Evolutionary conservation across 2,888 invertebrate genomes (phyloP).

Genomic region (Cylindroiulus punctatus): DNA sequence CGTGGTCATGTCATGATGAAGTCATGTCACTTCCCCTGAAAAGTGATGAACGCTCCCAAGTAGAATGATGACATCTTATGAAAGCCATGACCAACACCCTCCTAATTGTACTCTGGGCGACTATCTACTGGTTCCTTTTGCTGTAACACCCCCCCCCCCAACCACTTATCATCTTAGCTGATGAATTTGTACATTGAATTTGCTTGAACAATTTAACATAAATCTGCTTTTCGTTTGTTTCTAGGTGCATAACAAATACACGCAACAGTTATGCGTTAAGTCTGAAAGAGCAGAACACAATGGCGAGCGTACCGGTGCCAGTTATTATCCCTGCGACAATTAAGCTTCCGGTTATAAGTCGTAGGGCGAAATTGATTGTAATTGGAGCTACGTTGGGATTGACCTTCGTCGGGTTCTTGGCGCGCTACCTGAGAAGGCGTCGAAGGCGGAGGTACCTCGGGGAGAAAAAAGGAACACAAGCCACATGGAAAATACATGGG

Average conservation of each 20-base stretch:
- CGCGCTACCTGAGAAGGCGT: slow-evolving; percentile 48
- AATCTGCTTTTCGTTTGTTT: neutral
- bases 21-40: no score
- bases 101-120: no score
- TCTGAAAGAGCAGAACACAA: neutral
- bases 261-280: neutral
- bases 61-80: no score
- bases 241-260: neutral
- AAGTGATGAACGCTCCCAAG: no score
- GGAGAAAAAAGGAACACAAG: neutral
- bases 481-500: slow-evolving; percentile 39
- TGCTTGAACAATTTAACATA: no score
- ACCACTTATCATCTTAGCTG: no score
- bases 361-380: slow-evolving; percentile 48
- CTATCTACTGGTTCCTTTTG: no score
- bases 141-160: no score
- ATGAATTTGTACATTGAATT: no score
- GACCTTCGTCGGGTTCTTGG: slow-evolving; percentile 53
- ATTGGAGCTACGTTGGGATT: slow-evolving; percentile 52
- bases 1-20: no score
- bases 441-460: neutral
- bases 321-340: neutral
- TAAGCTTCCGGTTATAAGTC: slow-evolving; percentile 8
- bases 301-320: slow-evolving; percentile 32
- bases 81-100: no score